These are phyloP conservation scores for Iselma pallidipennis DNA, from an alignment of 2,888 invertebrate genomes.

Conservation along the genomic window DNA sequence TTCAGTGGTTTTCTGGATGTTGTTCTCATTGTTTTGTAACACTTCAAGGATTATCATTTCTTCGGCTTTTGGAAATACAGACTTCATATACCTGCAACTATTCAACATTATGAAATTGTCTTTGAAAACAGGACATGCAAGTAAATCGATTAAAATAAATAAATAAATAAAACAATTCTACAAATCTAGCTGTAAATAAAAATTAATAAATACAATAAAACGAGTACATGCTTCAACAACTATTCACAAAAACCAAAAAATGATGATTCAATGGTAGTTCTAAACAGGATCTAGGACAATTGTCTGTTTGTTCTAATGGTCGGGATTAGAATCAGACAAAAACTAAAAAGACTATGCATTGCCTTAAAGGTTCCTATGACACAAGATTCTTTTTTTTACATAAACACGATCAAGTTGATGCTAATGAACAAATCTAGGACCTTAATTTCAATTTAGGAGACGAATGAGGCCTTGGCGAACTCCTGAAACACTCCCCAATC, in stretches of 20 bases:
- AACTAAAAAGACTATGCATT: too few relatives aligned
- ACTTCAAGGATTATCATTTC: constrained; percentile 85
- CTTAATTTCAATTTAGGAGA: constrained; percentile 93
- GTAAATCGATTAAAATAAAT: background rate
- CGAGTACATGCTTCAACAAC: background rate
- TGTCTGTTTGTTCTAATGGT: too few relatives aligned
- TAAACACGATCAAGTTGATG: too few relatives aligned
- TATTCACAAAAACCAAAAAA: background rate
- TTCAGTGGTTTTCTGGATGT: constrained; percentile 87
- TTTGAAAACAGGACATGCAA: background rate
- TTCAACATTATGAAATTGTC: constrained; percentile 28
- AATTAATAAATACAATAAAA: too few relatives aligned
- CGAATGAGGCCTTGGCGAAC: constrained; percentile 70
- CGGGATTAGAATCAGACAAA: too few relatives aligned
- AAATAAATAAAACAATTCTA: background rate
- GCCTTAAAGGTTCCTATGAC: too few relatives aligned
- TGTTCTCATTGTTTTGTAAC: constrained; percentile 84
- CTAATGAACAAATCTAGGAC: constrained; percentile 58
- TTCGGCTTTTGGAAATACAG: constrained; percentile 87
- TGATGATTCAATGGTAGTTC: background rate
- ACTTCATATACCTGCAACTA: constrained; percentile 80
- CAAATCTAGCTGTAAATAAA: background rate
- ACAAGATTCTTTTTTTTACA: too few relatives aligned
- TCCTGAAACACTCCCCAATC: constrained; percentile 61
- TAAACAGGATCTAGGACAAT: too few relatives aligned